Percentiles rank a stretch among this genome's conserved stretches.
Conservation (phyloP, 1,140 invertebrate species). For the Oryctes rhinoceros region DNA sequence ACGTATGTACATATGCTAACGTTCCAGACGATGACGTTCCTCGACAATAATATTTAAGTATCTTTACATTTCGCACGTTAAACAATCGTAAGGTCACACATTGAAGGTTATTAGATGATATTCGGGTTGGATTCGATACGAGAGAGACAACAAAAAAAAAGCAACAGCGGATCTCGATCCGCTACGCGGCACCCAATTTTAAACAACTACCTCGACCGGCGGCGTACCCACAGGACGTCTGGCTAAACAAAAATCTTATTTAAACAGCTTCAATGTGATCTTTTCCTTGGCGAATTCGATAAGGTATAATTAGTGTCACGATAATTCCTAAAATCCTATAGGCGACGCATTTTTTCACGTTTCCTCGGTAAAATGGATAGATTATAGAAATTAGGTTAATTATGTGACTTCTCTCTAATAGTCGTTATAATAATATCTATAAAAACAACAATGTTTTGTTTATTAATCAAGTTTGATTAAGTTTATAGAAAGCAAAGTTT, state of each 20-base stretch:
- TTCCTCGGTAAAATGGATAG: too few species aligned
- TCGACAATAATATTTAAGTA: slow-evolving; percentile 34
- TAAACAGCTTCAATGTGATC: slow-evolving; percentile 14
- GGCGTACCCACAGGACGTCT: not conserved
- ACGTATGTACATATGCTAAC: not conserved
- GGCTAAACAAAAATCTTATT: slow-evolving; percentile 24
- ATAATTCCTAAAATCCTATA: not conserved
- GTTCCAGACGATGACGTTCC: slow-evolving; percentile 18
- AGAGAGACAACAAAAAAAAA: not conserved
- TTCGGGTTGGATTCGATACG: not conserved
- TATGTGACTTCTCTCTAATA: too few species aligned
- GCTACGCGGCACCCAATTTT: not conserved
- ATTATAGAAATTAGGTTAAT: too few species aligned
- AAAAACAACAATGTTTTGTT: too few species aligned
- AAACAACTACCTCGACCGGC: slow-evolving; percentile 15
- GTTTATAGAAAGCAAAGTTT: too few species aligned
- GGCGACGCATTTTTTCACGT: too few species aligned
- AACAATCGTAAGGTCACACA: slow-evolving; percentile 28
- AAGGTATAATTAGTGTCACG: not conserved
- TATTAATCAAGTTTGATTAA: too few species aligned
- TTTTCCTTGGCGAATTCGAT: not conserved
- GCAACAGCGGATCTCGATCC: not conserved
- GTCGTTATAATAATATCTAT: too few species aligned
- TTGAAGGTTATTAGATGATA: slow-evolving; percentile 24
- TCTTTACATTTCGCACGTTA: slow-evolving; percentile 33